A percentile compares a stretch with the other conserved stretches of the same genome.
phyloP scores from a whole-genome alignment of 2,113 vertebrate genomes.

The Bubo bubo region DNA sequence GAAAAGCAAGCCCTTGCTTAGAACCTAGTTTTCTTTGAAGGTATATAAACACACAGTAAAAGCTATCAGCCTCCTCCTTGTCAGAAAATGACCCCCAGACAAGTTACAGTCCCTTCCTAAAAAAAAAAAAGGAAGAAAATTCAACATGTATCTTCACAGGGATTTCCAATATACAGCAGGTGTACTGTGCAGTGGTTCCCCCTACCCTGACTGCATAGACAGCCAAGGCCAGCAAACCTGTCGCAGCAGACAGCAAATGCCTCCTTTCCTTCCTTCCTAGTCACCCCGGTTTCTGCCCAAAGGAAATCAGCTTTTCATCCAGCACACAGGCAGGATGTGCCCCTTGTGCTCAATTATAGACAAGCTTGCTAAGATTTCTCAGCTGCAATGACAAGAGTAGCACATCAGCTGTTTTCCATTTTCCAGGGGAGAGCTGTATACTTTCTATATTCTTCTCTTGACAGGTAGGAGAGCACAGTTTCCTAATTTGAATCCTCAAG shows the following conservation, averaged over 20 bases:
- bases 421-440: not conserved
- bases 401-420: not conserved
- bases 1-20: not conserved
- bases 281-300: not conserved
- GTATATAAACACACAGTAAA: not conserved
- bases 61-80: not conserved
- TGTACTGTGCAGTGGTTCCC: accelerated
- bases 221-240: not conserved
- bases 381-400: not conserved
- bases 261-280: not conserved
- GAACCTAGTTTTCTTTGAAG: not conserved
- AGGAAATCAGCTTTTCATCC: not conserved
- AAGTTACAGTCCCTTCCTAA: not conserved
- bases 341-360: not conserved
- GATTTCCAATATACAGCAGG: not conserved
- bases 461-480: not conserved
- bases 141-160: not conserved
- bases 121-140: not conserved
- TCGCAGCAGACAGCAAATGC: not conserved
- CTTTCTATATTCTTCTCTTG: not conserved
- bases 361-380: not conserved
- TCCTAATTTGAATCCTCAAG: not conserved
- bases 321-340: not conserved
- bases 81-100: not conserved
- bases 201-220: accelerated